Evolutionary conservation across 1,140 invertebrate genomes (phyloP).

Genomic region (Meloidogyne floridensis): DNA sequence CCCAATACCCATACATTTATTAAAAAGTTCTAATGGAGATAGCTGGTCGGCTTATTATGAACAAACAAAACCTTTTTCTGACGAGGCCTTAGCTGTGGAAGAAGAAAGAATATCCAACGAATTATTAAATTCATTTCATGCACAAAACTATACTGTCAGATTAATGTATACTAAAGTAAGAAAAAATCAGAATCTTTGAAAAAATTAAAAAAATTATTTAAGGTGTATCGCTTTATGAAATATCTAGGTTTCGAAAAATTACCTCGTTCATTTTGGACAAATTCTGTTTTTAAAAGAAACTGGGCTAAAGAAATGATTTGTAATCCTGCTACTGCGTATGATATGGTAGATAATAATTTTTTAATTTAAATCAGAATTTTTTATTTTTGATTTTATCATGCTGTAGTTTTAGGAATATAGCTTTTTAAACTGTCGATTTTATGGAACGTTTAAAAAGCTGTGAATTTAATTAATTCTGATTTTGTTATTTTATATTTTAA

Average conservation of each 20-base stretch:
- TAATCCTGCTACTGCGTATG: constrained; percentile 56
- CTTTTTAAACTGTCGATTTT: too few species aligned
- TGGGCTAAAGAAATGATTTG: constrained; percentile 60
- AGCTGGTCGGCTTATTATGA: constrained; percentile 45
- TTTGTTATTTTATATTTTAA: too few species aligned
- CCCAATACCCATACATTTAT: constrained; percentile 76
- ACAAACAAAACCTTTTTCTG: constrained; percentile 50
- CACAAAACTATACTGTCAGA: constrained; percentile 48
- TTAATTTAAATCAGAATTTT: background rate
- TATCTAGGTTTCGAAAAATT: constrained; percentile 52
- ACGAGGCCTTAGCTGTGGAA: constrained; percentile 20
- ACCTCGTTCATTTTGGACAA: constrained; percentile 49
- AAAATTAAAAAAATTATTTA: background rate
- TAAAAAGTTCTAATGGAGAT: constrained; percentile 46
- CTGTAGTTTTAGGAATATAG: too few species aligned
- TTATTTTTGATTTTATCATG: too few species aligned
- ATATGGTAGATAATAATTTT: constrained; percentile 29
- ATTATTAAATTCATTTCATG: constrained; percentile 41
- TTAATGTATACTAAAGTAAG: constrained; percentile 50
- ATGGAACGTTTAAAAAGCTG: too few species aligned
- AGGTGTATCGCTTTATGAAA: constrained; percentile 54
- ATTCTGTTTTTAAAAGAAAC: constrained; percentile 50
- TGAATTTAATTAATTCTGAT: too few species aligned
- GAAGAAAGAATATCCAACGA: constrained; percentile 45
- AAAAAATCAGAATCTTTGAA: background rate